These are phyloP conservation scores for Octopus sinensis DNA, from an alignment of 1,140 invertebrate species.

Conservation along the genomic window DNA sequence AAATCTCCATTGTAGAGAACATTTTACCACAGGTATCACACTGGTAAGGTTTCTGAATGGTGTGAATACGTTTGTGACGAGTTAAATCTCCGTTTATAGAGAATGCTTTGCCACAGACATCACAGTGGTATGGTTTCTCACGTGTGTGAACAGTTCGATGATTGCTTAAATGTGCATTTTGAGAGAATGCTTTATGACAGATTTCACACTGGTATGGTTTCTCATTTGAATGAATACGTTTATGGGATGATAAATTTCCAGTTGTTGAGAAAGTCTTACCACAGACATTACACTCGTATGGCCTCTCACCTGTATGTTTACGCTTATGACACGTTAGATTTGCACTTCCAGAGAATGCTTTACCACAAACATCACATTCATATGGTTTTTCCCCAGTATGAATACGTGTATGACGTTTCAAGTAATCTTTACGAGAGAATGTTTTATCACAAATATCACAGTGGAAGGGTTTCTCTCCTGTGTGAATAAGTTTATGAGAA, in stretches of 20 bases:
- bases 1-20: conserved; percentile 13
- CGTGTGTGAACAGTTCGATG: conserved; percentile 89
- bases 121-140: conserved; percentile 89
- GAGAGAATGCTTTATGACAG: conserved; percentile 24
- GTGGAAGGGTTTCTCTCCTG: conserved; percentile 62
- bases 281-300: conserved; percentile 63
- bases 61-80: conserved; percentile 75
- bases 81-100: conserved; percentile 78
- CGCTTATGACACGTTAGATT: conserved; percentile 31
- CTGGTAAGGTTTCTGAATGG: conserved; percentile 47
- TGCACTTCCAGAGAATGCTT: conserved; percentile 38
- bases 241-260: conserved; percentile 26
- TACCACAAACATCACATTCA: conserved; percentile 22
- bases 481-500: conserved; percentile 70
- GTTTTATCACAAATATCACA: conserved; percentile 77
- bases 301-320: conserved; percentile 79
- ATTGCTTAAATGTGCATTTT: conserved; percentile 57
- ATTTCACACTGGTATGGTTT: conserved; percentile 76
- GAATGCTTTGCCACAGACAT: conserved; percentile 84
- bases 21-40: conserved; percentile 4
- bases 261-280: conserved; percentile 24
- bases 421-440: conserved; percentile 79
- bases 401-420: conserved; percentile 85
- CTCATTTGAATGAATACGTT: conserved; percentile 23
- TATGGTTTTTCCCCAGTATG: conserved; percentile 19